These are phyloP conservation scores for Drosophila tani DNA, from an alignment of 1,140 invertebrate genomes.

Conservation along the genomic window DNA sequence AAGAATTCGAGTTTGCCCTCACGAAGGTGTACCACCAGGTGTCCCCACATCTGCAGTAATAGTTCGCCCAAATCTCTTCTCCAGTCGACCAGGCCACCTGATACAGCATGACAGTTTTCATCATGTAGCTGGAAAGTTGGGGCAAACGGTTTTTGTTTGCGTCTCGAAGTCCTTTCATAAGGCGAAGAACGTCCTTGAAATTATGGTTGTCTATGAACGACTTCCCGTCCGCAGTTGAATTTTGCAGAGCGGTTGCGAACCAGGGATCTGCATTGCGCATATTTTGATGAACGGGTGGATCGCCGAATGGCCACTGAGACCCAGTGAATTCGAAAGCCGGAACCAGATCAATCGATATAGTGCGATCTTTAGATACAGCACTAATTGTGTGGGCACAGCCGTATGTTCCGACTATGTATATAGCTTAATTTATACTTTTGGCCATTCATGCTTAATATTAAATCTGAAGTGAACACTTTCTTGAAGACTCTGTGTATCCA, in stretches of 20 bases:
- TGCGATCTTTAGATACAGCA: neutral
- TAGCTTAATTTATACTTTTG: constrained; percentile 5
- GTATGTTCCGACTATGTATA: neutral
- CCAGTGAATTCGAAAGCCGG: constrained; percentile 3
- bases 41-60: constrained; percentile 21
- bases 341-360: constrained; percentile 23
- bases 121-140: constrained; percentile 43
- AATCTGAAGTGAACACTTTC: neutral
- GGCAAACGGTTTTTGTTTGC: constrained; percentile 3
- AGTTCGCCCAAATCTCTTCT: neutral
- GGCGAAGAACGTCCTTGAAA: constrained; percentile 29
- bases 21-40: constrained; percentile 8
- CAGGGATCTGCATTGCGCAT: neutral
- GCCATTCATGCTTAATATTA: no score
- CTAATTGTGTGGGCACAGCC: constrained; percentile 34
- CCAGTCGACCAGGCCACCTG: neutral
- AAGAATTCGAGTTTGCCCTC: neutral
- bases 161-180: constrained; percentile 46
- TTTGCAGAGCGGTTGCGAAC: constrained; percentile 24
- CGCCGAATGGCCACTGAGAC: constrained; percentile 9
- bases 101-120: constrained; percentile 42
- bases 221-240: neutral
- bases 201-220: constrained; percentile 11
- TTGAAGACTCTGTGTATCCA: constrained; percentile 23
- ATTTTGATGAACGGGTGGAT: neutral